phyloP scores from a whole-genome alignment of 1,140 invertebrate species.

The Ooceraea biroi region DNA sequence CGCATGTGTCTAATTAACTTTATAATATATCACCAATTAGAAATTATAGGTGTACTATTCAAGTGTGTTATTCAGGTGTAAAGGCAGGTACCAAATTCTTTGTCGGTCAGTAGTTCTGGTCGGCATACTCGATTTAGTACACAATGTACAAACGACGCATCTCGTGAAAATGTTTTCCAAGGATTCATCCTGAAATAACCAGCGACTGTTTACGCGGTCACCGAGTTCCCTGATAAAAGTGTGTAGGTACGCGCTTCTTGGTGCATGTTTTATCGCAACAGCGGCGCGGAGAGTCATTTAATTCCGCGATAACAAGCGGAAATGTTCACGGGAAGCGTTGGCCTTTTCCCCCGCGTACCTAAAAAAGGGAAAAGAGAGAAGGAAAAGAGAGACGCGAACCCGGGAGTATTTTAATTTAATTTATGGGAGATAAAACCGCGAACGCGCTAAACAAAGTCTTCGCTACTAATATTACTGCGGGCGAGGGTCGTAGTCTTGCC shows the following conservation, averaged over 20 bases:
- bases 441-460: slow-evolving; percentile 43
- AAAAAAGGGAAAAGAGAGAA: too few relatives aligned
- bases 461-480: background rate
- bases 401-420: slow-evolving; percentile 50
- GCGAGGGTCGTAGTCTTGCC: background rate
- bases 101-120: background rate
- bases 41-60: background rate
- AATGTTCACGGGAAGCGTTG: slow-evolving; percentile 26
- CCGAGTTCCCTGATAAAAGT: slow-evolving; percentile 30
- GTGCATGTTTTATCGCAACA: slow-evolving; percentile 38
- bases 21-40: background rate
- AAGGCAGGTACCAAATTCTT: too few relatives aligned
- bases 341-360: too few relatives aligned
- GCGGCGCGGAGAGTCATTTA: slow-evolving; percentile 27
- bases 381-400: slow-evolving; percentile 19
- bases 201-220: slow-evolving; percentile 27
- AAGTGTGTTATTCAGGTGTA: background rate
- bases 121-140: background rate
- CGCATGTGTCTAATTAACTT: slow-evolving; percentile 5
- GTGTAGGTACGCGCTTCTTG: slow-evolving; percentile 3
- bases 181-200: background rate
- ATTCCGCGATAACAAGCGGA: slow-evolving; percentile 47
- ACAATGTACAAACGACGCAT: background rate
- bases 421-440: slow-evolving; percentile 31
- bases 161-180: background rate